These are phyloP conservation scores for Incurvaria masculella DNA, from an alignment of 2,888 invertebrate genomes.

Conservation along the genomic window DNA sequence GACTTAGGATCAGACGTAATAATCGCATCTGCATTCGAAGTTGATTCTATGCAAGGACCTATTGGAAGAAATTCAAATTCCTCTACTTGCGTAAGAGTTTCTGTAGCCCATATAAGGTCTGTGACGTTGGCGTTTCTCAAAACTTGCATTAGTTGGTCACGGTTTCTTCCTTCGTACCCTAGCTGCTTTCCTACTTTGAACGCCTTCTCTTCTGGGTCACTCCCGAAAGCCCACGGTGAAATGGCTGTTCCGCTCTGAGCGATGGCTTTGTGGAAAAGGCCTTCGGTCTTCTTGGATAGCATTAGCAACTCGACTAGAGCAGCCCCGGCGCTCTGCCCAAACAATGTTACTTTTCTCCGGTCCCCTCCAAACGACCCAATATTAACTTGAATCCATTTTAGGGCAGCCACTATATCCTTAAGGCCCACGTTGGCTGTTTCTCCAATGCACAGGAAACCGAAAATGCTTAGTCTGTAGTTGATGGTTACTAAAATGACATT, in stretches of 20 bases:
- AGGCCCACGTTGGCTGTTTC: slow-evolving; percentile 13
- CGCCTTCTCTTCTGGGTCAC: slow-evolving; percentile 10
- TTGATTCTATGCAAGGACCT: slow-evolving; percentile 7
- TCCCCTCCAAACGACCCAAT: slow-evolving; percentile 13
- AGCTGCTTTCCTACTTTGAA: slow-evolving; percentile 35
- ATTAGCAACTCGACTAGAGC: slow-evolving; percentile 11
- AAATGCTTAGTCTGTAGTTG: slow-evolving; percentile 10
- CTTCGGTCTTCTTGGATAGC: slow-evolving; percentile 10
- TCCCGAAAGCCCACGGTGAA: slow-evolving; percentile 7
- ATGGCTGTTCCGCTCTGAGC: slow-evolving; percentile 11
- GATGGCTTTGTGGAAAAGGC: slow-evolving; percentile 12
- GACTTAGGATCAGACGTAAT: slow-evolving; percentile 13
- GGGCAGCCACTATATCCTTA: slow-evolving; percentile 13
- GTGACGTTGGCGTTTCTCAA: slow-evolving; percentile 1
- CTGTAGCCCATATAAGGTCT: slow-evolving; percentile 6
- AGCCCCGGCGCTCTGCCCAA: slow-evolving; percentile 12
- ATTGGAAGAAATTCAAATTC: slow-evolving; percentile 6
- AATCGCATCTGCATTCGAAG: slow-evolving; percentile 10
- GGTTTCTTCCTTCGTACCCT: slow-evolving; percentile 21
- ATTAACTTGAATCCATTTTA: slow-evolving; percentile 13
- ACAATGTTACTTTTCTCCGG: slow-evolving; percentile 11
- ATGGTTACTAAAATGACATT: slow-evolving; percentile 1
- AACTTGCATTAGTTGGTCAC: slow-evolving; percentile 3
- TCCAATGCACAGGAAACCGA: slow-evolving; percentile 17
- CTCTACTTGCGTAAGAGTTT: slow-evolving; percentile 6